Evolutionary conservation across 1,140 invertebrate genomes (phyloP), one percentile per base, ranked within the genome.

Genomic region (Rhyzopertha dominica): DNA sequence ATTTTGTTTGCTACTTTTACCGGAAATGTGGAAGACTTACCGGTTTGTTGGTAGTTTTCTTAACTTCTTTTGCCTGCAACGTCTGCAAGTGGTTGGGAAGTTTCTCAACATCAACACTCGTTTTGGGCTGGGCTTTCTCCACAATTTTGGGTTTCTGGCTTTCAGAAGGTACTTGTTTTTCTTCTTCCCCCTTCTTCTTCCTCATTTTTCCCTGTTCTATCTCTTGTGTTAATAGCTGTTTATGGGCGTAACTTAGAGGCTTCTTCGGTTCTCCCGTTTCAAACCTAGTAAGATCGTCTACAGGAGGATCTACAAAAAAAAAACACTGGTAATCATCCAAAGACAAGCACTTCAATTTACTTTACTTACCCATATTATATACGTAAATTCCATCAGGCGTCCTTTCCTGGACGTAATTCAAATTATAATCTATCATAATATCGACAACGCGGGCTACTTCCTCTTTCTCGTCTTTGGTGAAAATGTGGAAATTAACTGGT

Each of bases 341-440:
- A 43, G 35, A 43, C 16, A 17, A 14, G 29, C 13, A 39, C 29
- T 26, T 26, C 23, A 26, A 26, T 39, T 26, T 32, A 16, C 5
- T 12, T 12, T 7, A 89, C 63, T 90, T 90, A 64, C 95, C 91
- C 2, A 95, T 65, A 29, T 80, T 71, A 63, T 86, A 95, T 3
- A 74, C 72, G 66, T 91, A 95, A 26, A 75, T 78, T 31, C 90
- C 90, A 51, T 95, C 89, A 0, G 67, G 51, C 4, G 72, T 75
- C 31, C 84, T 81, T 41, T 89, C 82, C 68, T 96, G 93, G 1
- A 80, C 72, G 67, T 91, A 94, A 14, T 80, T 85, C 36, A 98
- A 69, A 47, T 90, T 92, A 63, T 93, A 90, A 61, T 90, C 84
- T 23, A 93, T 78, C 88, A 97, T 90, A 0, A 87, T 76, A 41